Percentiles rank a stretch among this genome's conserved stretches.
Conservation (phyloP, 2,797 vertebrate genomes). For the Cossypha polioptera region DNA sequence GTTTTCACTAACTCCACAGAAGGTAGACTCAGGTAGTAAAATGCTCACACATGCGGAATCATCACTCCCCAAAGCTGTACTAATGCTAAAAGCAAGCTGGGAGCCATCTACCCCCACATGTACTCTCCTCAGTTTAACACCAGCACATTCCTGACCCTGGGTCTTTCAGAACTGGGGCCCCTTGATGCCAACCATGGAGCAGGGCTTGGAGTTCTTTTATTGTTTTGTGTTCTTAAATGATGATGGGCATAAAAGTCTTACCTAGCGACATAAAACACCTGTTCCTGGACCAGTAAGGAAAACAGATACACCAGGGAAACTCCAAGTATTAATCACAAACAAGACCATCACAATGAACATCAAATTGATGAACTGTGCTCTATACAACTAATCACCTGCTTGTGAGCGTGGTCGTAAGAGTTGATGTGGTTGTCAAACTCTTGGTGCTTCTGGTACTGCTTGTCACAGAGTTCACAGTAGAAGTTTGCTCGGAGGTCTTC, state of each 20-base stretch:
- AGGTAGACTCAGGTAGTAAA: background rate
- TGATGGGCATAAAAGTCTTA: background rate
- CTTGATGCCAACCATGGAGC: background rate
- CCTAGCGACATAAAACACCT: background rate
- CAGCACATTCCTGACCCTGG: background rate
- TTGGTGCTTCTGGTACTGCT: constrained; percentile 98
- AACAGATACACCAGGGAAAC: background rate
- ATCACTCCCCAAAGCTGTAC: background rate
- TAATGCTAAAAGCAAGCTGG: background rate
- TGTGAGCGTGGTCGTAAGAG: constrained; percentile 98
- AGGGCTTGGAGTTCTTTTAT: background rate
- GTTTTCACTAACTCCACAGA: background rate
- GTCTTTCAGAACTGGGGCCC: background rate
- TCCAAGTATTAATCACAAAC: background rate
- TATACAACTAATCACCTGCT: constrained; percentile 83
- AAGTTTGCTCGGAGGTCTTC: constrained; percentile 98
- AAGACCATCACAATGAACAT: background rate
- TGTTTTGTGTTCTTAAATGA: background rate
- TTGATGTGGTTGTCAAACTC: constrained; percentile 99
- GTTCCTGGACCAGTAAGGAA: background rate
- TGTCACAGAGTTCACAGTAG: constrained; percentile 98
- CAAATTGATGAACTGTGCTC: background rate
- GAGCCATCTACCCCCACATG: background rate
- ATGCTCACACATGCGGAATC: rapidly evolving
- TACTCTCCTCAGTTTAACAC: background rate